Percentiles rank a stretch among this genome's conserved stretches.
These are phyloP conservation scores for Apistogramma diplotaenia DNA, from an alignment of 2,113 vertebrate species.

Conservation along the genomic window DNA sequence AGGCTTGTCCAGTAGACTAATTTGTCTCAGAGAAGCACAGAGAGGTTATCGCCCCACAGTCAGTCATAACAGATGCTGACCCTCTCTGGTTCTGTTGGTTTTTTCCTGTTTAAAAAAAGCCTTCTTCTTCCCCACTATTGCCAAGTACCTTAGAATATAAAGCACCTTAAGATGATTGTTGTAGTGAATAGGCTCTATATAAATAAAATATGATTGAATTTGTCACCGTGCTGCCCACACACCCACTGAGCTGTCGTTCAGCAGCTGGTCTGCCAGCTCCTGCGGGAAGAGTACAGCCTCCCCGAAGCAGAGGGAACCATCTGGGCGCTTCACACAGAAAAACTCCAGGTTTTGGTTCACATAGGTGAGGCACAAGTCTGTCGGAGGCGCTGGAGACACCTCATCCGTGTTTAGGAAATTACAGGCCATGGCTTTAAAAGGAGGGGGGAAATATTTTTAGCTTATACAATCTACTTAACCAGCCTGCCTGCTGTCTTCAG, in stretches of 20 bases:
- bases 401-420: constrained; percentile 79
- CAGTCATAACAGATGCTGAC: too few relatives aligned
- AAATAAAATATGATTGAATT: neutral
- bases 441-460: neutral
- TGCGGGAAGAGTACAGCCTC: constrained; percentile 95
- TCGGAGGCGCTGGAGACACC: constrained; percentile 87
- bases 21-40: too few relatives aligned
- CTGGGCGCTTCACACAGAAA: constrained; percentile 90
- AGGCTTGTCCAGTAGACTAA: too few relatives aligned
- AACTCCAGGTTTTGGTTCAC: constrained; percentile 90
- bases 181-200: neutral
- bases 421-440: constrained; percentile 42
- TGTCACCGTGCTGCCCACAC: too few relatives aligned
- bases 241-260: too few relatives aligned
- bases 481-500: neutral
- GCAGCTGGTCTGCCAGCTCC: constrained; percentile 93
- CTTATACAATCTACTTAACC: neutral
- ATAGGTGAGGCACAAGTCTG: constrained; percentile 92
- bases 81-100: too few relatives aligned
- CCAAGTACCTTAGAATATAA: neutral
- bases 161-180: neutral
- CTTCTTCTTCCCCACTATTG: too few relatives aligned
- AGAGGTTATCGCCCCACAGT: too few relatives aligned
- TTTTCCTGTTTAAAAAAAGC: too few relatives aligned
- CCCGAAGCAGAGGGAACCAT: constrained; percentile 90